Percentiles rank a stretch among this genome's conserved stretches.
Evolutionary conservation across 2,888 invertebrate species (phyloP).

Genomic region (Caenorhabditis sp.): DNA sequence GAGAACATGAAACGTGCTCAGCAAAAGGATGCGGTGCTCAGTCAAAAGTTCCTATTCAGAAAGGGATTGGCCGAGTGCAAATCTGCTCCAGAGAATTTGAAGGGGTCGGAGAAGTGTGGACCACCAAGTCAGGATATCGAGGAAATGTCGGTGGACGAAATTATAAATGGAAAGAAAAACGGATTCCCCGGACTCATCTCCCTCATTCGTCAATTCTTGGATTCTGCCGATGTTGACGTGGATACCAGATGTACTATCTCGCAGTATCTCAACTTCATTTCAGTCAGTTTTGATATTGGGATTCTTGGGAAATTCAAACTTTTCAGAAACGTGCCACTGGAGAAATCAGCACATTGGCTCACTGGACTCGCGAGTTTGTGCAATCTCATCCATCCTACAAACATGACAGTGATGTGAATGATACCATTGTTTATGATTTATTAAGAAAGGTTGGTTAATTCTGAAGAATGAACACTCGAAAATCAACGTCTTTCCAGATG

Average conservation of each 20-base stretch:
- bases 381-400: constrained; percentile 88
- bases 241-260: constrained; percentile 97
- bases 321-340: constrained; percentile 88
- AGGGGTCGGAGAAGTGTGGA: constrained; percentile 71
- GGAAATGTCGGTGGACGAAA: constrained; percentile 94
- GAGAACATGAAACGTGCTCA: constrained; percentile 98
- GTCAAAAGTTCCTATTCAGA: constrained; percentile 93
- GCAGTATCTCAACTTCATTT: constrained; percentile 90
- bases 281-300: constrained; percentile 46
- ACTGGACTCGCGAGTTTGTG: constrained; percentile 95
- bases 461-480: not conserved
- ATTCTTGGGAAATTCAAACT: not conserved
- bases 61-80: constrained; percentile 79
- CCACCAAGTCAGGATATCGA: constrained; percentile 84
- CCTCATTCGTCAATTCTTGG: constrained; percentile 94
- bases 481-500: constrained; percentile 74
- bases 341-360: constrained; percentile 93
- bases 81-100: constrained; percentile 79
- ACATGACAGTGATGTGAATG: constrained; percentile 92
- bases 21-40: constrained; percentile 91
- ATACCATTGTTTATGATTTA: constrained; percentile 93
- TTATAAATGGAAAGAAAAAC: constrained; percentile 94
- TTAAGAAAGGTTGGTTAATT: constrained; percentile 84
- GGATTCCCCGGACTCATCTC: constrained; percentile 96
- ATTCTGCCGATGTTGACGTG: constrained; percentile 97